A percentile compares a stretch with the other conserved stretches of the same genome.
phyloP scores from a whole-genome alignment of 2,797 vertebrate genomes.

The Harpagifer antarcticus region DNA sequence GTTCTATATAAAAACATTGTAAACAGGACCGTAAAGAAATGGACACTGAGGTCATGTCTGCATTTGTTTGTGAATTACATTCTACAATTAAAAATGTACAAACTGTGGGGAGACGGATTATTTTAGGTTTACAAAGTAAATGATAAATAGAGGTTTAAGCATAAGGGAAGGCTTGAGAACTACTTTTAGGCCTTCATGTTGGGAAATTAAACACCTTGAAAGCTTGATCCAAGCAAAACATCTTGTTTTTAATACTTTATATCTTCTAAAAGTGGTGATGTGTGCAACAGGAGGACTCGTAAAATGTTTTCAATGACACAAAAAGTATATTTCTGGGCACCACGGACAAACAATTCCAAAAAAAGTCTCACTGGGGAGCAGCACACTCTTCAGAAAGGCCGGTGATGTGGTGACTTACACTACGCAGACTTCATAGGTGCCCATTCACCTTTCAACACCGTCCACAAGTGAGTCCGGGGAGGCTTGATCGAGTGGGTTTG shows the following conservation, averaged over 20 bases:
- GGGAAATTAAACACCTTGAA: background rate
- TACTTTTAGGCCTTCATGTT: background rate
- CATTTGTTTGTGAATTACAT: background rate
- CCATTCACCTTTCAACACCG: slow-evolving; percentile 71
- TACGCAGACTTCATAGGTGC: slow-evolving; percentile 57
- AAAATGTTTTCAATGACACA: background rate
- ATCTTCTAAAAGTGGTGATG: background rate
- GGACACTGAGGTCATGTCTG: background rate
- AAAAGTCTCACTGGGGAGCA: background rate
- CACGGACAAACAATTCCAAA: background rate
- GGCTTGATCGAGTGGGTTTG: slow-evolving; percentile 72
- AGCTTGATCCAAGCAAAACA: background rate
- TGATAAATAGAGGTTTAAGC: background rate
- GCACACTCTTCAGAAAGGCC: slow-evolving; percentile 33
- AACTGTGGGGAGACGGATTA: background rate
- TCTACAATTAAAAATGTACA: background rate
- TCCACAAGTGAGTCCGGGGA: slow-evolving; percentile 56
- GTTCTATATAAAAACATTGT: background rate
- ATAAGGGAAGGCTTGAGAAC: background rate
- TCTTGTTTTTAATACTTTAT: background rate
- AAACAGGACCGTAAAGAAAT: background rate
- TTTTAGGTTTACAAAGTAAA: background rate
- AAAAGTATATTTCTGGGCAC: slow-evolving; percentile 9
- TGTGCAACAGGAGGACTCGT: slow-evolving; percentile 1
- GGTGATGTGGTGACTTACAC: slow-evolving; percentile 24